phyloP scores from a whole-genome alignment of 2,888 invertebrate species.

The Nemoura dubitans region DNA sequence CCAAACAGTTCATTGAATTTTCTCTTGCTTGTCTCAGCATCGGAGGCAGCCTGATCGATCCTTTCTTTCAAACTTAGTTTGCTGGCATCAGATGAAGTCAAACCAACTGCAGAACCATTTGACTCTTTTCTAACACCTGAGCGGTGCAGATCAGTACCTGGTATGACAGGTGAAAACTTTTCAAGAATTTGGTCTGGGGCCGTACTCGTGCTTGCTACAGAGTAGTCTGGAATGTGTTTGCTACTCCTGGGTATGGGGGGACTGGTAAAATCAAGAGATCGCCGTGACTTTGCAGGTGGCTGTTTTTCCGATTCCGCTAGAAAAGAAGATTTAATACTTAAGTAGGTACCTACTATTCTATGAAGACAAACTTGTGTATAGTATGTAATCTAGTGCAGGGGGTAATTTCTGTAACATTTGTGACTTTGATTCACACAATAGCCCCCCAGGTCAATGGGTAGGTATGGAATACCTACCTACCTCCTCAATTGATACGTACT shows the following conservation, averaged over 20 bases:
- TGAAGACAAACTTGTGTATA: constrained; percentile 51
- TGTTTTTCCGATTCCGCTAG: not conserved
- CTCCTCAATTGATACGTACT: no score
- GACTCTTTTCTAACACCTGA: not conserved
- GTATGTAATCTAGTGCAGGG: no score
- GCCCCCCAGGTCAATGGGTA: no score
- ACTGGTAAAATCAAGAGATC: constrained; percentile 44
- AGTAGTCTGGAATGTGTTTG: not conserved
- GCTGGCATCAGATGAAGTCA: not conserved
- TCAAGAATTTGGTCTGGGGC: not conserved
- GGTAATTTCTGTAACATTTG: no score
- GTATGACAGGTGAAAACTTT: not conserved
- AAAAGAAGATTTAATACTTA: not conserved
- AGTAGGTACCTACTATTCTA: not conserved
- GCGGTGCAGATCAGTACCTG: not conserved
- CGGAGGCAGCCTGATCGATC: constrained; percentile 43
- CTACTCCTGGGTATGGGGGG: not conserved
- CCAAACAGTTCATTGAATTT: constrained; percentile 76
- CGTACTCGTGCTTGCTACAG: not conserved
- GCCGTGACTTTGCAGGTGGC: constrained; percentile 37
- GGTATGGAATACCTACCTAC: no score
- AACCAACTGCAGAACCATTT: not conserved
- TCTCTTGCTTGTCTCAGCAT: constrained; percentile 63
- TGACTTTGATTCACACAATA: no score
- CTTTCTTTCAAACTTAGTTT: constrained; percentile 47